These are phyloP conservation scores for Esox lucius DNA, from an alignment of 2,797 vertebrate species.

Conservation along the genomic window DNA sequence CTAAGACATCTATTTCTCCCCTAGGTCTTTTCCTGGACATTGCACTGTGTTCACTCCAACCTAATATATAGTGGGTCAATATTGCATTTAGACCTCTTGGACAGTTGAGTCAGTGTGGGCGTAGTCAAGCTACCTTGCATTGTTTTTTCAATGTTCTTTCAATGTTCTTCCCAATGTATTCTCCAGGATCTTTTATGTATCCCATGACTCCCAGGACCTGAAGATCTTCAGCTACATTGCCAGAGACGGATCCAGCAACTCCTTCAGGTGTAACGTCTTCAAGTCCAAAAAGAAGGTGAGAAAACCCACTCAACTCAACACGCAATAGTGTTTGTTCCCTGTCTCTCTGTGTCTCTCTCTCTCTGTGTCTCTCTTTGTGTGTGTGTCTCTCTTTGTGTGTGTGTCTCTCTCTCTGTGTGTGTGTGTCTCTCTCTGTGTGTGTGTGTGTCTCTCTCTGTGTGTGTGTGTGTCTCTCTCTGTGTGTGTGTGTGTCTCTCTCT, in stretches of 20 bases:
- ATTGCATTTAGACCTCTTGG: not conserved
- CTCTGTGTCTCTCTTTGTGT: not conserved
- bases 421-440: slow-evolving; percentile 7
- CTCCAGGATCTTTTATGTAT: slow-evolving; percentile 88
- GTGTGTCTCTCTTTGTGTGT: slow-evolving; percentile 41
- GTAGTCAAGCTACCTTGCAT: not conserved
- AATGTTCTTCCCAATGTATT: not conserved
- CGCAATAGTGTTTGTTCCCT: not conserved
- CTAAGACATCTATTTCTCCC: too few relatives aligned
- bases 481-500: not conserved
- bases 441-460: too few relatives aligned
- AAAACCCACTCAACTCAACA: too few relatives aligned
- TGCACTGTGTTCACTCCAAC: not conserved
- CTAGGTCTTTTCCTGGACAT: too few relatives aligned
- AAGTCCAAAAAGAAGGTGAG: slow-evolving; percentile 88
- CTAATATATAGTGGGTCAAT: not conserved
- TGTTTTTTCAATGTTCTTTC: not conserved
- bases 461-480: slow-evolving; percentile 9
- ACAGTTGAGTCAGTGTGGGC: not conserved
- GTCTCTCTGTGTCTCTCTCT: not conserved
- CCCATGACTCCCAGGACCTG: slow-evolving; percentile 84
- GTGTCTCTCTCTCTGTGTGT: not conserved
- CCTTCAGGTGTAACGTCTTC: slow-evolving; percentile 88
- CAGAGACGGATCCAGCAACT: slow-evolving; percentile 81
- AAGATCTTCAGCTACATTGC: slow-evolving; percentile 90